Evolutionary conservation across 92 coral and sea anemone genomes (phyloP).

Genomic region (Pocillopora meandrina): DNA sequence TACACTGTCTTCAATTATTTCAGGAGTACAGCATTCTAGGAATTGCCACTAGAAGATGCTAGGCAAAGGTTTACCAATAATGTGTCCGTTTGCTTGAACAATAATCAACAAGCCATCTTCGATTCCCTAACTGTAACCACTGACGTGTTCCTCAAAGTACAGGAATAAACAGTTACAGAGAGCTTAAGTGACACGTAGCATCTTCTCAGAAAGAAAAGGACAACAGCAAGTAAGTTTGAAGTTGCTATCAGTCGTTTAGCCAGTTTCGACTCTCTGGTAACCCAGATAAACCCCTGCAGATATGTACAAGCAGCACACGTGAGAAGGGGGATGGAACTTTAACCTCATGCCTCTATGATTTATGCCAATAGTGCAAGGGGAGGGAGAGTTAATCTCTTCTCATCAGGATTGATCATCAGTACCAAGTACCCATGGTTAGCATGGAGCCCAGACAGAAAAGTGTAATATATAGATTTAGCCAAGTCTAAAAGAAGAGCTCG

Average conservation of each 20-base stretch:
- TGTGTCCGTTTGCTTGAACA: slow-evolving; percentile 35
- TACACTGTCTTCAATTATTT: slow-evolving; percentile 62
- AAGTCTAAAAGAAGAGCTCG: too few relatives aligned
- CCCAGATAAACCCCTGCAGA: slow-evolving; percentile 39
- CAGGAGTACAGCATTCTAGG: background rate
- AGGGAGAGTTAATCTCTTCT: slow-evolving; percentile 38
- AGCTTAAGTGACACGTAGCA: slow-evolving; percentile 24
- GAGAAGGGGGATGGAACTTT: slow-evolving; percentile 38
- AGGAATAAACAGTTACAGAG: slow-evolving; percentile 14
- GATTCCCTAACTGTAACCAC: background rate
- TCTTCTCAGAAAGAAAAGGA: slow-evolving; percentile 3
- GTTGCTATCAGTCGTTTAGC: too few relatives aligned
- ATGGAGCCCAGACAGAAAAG: too few relatives aligned
- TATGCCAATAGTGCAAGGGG: slow-evolving; percentile 28
- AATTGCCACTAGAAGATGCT: slow-evolving; percentile 38
- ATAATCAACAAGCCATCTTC: slow-evolving; percentile 29
- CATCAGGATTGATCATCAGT: slow-evolving; percentile 54
- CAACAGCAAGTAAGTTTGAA: slow-evolving; percentile 26
- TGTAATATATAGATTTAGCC: too few relatives aligned
- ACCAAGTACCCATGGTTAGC: slow-evolving; percentile 65
- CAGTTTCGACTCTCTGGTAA: too few relatives aligned
- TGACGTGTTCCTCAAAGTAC: too few relatives aligned
- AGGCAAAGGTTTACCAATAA: slow-evolving; percentile 31
- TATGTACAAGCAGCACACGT: slow-evolving; percentile 34
- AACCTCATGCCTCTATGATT: slow-evolving; percentile 33